A percentile compares a stretch with the other conserved stretches of the same genome.
phyloP scores from a whole-genome alignment of 2,797 vertebrate genomes.

The Tinamus major region DNA sequence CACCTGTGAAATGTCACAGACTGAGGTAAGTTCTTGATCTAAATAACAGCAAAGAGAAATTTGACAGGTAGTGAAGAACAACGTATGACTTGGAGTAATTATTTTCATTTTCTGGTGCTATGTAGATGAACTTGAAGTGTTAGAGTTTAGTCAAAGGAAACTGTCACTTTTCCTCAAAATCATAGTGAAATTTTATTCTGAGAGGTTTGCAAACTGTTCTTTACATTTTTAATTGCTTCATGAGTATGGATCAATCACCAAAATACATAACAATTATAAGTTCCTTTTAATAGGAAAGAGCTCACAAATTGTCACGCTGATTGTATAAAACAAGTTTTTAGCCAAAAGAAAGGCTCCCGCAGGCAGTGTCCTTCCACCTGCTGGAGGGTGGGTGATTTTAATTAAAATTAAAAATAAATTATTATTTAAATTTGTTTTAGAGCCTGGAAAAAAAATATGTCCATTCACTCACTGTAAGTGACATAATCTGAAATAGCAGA shows the following conservation, averaged over 20 bases:
- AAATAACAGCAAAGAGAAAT: neutral
- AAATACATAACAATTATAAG: constrained; percentile 75
- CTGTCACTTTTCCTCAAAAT: constrained; percentile 25
- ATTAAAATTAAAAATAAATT: constrained; percentile 69
- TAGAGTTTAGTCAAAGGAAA: constrained; percentile 30
- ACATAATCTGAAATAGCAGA: neutral
- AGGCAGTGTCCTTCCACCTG: constrained; percentile 73
- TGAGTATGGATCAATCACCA: constrained; percentile 73
- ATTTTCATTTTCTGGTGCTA: neutral
- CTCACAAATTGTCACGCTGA: constrained; percentile 74
- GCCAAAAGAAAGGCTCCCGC: constrained; percentile 69
- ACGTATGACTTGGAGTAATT: neutral
- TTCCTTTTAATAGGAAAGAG: constrained; percentile 72
- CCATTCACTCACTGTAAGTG: neutral
- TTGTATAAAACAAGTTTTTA: constrained; percentile 66
- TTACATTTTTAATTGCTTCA: constrained; percentile 64
- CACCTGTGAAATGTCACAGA: neutral
- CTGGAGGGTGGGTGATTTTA: constrained; percentile 51
- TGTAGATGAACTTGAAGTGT: neutral
- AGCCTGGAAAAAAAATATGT: neutral
- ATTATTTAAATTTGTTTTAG: constrained; percentile 48
- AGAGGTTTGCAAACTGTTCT: constrained; percentile 54
- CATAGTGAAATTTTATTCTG: constrained; percentile 35
- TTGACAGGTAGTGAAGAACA: neutral
- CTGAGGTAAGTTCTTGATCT: neutral